phyloP scores from a whole-genome alignment of 1,140 invertebrate species.

The Samia ricini region DNA sequence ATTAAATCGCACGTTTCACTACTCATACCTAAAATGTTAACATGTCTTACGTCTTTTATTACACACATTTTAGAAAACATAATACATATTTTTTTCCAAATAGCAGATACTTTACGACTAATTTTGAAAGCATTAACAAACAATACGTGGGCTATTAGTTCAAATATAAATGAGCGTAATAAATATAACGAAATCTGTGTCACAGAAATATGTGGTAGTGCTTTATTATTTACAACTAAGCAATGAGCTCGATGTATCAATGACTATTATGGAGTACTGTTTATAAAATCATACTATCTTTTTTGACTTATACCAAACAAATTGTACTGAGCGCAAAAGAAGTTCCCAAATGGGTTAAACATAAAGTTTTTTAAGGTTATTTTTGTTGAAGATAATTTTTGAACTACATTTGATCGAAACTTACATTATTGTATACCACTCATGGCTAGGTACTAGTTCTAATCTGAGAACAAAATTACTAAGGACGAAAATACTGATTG shows the following conservation, averaged over 20 bases:
- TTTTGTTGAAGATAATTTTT: too few species aligned
- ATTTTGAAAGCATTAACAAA: neutral
- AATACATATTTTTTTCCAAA: too few species aligned
- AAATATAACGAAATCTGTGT: neutral
- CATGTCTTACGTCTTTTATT: too few species aligned
- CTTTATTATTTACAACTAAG: neutral
- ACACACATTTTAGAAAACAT: too few species aligned
- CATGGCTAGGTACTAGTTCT: neutral
- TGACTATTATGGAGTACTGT: too few species aligned
- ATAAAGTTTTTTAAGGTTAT: neutral
- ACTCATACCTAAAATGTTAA: too few species aligned
- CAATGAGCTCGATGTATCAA: conserved; percentile 1
- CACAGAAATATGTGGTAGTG: conserved; percentile 1
- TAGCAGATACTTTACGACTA: too few species aligned
- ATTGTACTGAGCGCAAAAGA: too few species aligned
- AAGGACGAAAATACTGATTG: conserved; percentile 19
- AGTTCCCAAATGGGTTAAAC: too few species aligned
- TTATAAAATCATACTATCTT: neutral
- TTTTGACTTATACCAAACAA: neutral
- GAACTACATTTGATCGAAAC: too few species aligned
- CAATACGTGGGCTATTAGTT: conserved; percentile 1
- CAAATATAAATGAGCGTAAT: conserved; percentile 2
- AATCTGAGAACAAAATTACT: neutral
- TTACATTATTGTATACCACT: too few species aligned
- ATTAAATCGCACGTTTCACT: too few species aligned